These are phyloP conservation scores for Hipparchia semele DNA, from an alignment of 2,888 invertebrate species.

Conservation along the genomic window DNA sequence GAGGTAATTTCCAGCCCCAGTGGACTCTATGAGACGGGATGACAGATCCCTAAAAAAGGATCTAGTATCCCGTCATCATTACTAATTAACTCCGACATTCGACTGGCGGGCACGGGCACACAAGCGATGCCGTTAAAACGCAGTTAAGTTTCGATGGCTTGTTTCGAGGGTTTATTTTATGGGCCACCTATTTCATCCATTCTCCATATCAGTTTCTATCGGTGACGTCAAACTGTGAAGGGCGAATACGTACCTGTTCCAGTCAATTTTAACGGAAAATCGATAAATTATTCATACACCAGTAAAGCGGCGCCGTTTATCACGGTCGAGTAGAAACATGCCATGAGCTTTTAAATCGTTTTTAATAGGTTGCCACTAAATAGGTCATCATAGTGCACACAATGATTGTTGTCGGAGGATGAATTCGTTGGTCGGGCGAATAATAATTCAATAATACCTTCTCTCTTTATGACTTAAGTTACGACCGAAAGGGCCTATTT, in stretches of 20 bases:
- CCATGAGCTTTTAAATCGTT: slow-evolving; percentile 10
- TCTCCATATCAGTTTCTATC: slow-evolving; percentile 47
- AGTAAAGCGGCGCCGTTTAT: slow-evolving; percentile 40
- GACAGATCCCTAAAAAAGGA: too few species aligned
- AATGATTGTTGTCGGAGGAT: too few species aligned
- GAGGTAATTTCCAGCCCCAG: too few species aligned
- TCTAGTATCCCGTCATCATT: not conserved
- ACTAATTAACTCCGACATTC: not conserved
- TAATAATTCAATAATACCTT: too few species aligned
- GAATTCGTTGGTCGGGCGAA: too few species aligned
- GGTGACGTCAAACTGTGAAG: slow-evolving; percentile 50
- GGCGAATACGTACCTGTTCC: slow-evolving; percentile 44
- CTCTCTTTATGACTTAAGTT: too few species aligned
- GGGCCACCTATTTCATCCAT: slow-evolving; percentile 26
- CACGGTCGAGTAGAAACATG: slow-evolving; percentile 32
- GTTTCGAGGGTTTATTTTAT: slow-evolving; percentile 27
- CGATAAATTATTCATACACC: slow-evolving; percentile 54
- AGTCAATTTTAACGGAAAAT: slow-evolving; percentile 55
- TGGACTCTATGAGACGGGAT: too few species aligned
- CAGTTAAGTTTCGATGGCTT: slow-evolving; percentile 13
- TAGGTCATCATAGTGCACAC: too few species aligned
- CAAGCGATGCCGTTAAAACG: slow-evolving; percentile 23
- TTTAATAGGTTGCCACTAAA: not conserved
- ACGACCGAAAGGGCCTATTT: too few species aligned
- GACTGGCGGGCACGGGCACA: not conserved